Base-by-base conservation (phyloP, 2,888 invertebrate genomes). In the Sphaerophoria taeniata region DNA sequence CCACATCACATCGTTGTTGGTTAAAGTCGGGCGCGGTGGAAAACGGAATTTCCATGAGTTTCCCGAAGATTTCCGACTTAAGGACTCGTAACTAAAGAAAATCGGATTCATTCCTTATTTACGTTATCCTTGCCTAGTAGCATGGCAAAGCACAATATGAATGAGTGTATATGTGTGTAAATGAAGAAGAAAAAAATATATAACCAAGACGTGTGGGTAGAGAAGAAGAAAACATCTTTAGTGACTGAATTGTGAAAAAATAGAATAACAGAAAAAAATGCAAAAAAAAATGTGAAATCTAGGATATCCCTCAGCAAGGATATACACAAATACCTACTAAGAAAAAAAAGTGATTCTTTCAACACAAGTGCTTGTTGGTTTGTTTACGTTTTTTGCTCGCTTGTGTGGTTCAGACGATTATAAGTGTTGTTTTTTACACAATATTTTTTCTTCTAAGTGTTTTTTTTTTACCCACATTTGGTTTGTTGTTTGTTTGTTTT, bases 261-360 rank as follows among this genome's bases (percentile, higher is more conserved):
- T 72, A 78, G 69, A 69, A 67, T 24, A 51, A 78, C 45, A 63
- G 36, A 72, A 78, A 72, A 61, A 56, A 6, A 87, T 89, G 86
- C 81, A 88, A 89, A 89, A 73, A 84, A 51, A 76, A 83, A 76
- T n/a, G 83, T 80, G 72, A 81, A 79, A 87, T 88, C 88, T 58
- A 77, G 71, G 76, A 84, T 88, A 88, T 89, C 89, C 89, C 65
- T 49, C 49, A 88, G 87, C 89, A 89, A 87, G 89, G 87, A 89
- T 88, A 90, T 88, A 87, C 72, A 87, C 67, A 83, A 87, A 80
- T 82, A 83, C 65, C 87, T 82, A 87, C 39, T 6, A 14, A 74
- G 73, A 63, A 5, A 61, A 60, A 49, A 67, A 74, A 77, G 73
- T 73, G 73, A 65, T 82, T 83, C 65, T 79, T 73, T 74, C 58